Base-by-base conservation (phyloP, 2,113 vertebrate genomes). In the Lucifuga dentata region DNA sequence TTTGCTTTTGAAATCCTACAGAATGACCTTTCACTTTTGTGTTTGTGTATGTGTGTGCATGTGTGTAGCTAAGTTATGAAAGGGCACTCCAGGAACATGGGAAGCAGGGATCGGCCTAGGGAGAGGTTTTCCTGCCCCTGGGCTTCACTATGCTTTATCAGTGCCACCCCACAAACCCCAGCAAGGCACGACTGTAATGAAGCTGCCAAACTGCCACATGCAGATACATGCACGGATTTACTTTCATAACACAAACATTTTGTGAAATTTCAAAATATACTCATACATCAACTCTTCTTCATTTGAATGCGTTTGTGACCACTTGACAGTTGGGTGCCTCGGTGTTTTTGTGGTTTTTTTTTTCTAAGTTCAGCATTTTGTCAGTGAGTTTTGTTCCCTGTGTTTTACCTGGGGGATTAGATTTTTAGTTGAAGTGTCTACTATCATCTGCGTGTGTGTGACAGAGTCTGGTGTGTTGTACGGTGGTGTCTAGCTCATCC, bases 341-440 rank as follows among this genome's bases (percentile, higher is more conserved):
- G 2, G 77, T 70, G 57, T 51, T 66, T 78, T 79, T 88, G 84
- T 70, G 81, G 15, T 71, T 79, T 62, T 39, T 64, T 79, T 85
- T 86, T 48, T 29, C 68, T 8, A 19, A 76, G 71, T 83, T 84
- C 88, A 84, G 76, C 73, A 67, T 78, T 84, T 87, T 90, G 88
- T 88, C 82, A 86, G 71, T 67, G 69, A 80, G 3, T 86, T 86
- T 88, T 87, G 82, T 87, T 88, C 78, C 45, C 72, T 11, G 67
- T 70, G 66, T 88, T 79, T 84, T 46, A 82, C 84, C 35, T 33
- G n/a, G 76, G 79, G 86, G 83, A 85, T 88, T 90, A 76, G 68
- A 81, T 77, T 76, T 76, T 52, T 56, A 44, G 75, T 72, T 80
- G 67, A 73, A 85, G 79, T 59, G 70, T 70, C 66, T 81, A 85